These are phyloP conservation scores for Danio albolineatus DNA, from an alignment of 2,797 vertebrate species.

Conservation along the genomic window DNA sequence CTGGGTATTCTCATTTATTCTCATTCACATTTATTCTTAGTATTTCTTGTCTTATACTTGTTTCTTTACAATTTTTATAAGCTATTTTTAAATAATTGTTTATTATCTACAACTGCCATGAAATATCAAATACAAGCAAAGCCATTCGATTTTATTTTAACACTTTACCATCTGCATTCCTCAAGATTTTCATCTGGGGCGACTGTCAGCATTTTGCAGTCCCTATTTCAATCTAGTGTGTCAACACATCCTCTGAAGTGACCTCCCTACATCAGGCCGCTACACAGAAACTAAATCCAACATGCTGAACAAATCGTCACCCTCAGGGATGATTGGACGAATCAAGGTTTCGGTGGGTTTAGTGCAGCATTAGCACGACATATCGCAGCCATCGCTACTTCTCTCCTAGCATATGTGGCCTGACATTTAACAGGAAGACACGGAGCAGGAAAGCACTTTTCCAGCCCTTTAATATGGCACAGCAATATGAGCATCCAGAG, in stretches of 20 bases:
- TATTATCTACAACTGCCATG: not conserved
- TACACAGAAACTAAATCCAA: slow-evolving; percentile 46
- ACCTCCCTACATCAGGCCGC: slow-evolving; percentile 43
- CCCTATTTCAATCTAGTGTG: slow-evolving; percentile 39
- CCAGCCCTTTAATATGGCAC: slow-evolving; percentile 65
- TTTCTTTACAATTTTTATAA: too few relatives aligned
- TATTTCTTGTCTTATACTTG: too few relatives aligned
- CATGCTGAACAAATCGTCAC: slow-evolving; percentile 54
- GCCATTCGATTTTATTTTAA: too few relatives aligned
- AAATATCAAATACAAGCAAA: slow-evolving; percentile 19
- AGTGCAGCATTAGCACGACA: slow-evolving; percentile 63
- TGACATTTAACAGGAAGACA: slow-evolving; percentile 67
- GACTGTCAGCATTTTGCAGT: slow-evolving; percentile 19
- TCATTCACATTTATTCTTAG: too few relatives aligned
- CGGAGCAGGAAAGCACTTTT: slow-evolving; percentile 65
- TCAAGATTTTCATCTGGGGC: slow-evolving; percentile 3
- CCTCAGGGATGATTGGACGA: slow-evolving; percentile 59
- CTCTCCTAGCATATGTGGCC: slow-evolving; percentile 63
- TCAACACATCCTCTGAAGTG: slow-evolving; percentile 45
- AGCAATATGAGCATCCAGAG: slow-evolving; percentile 66
- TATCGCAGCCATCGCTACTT: slow-evolving; percentile 57
- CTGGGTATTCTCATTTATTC: too few relatives aligned
- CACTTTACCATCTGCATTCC: slow-evolving; percentile 38
- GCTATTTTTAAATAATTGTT: not conserved
- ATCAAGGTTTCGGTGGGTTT: slow-evolving; percentile 61